phyloP scores from a whole-genome alignment of 2,797 vertebrate genomes.

The Schizothorax lantsangensis region DNA sequence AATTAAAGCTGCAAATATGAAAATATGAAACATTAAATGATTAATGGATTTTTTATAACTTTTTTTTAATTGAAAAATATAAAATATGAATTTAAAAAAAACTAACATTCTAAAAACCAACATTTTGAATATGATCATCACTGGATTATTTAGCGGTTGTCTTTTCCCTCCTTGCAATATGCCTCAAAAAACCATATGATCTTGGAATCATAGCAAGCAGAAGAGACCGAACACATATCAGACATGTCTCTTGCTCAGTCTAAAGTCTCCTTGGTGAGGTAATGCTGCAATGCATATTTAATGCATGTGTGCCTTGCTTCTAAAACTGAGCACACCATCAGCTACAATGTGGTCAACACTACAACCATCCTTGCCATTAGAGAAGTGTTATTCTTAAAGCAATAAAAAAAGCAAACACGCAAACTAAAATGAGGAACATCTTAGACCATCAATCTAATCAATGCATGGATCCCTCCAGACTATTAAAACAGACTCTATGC shows the following conservation, averaged over 20 bases:
- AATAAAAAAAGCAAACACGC: neutral
- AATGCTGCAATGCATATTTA: slow-evolving; percentile 37
- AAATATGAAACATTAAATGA: neutral
- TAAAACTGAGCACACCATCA: neutral
- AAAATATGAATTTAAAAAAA: neutral
- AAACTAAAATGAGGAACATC: slow-evolving; percentile 4
- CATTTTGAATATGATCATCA: neutral
- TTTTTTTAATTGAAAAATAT: neutral
- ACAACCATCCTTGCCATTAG: slow-evolving; percentile 1
- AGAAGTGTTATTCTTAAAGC: slow-evolving; percentile 21
- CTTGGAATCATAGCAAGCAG: neutral
- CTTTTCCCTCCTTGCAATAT: neutral
- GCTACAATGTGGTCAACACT: slow-evolving; percentile 9
- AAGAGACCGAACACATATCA: neutral
- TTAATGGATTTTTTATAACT: neutral
- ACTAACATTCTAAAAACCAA: neutral
- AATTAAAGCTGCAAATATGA: neutral
- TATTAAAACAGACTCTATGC: neutral
- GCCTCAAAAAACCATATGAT: neutral
- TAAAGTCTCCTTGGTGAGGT: neutral
- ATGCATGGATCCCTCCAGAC: slow-evolving; percentile 3
- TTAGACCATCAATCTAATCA: slow-evolving; percentile 16
- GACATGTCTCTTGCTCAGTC: neutral
- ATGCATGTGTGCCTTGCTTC: slow-evolving; percentile 13
- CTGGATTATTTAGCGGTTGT: neutral